Percentiles rank a stretch among this genome's conserved stretches.
phyloP scores from a whole-genome alignment of 1,140 invertebrate species.

The Zaprionus tsacasi region DNA sequence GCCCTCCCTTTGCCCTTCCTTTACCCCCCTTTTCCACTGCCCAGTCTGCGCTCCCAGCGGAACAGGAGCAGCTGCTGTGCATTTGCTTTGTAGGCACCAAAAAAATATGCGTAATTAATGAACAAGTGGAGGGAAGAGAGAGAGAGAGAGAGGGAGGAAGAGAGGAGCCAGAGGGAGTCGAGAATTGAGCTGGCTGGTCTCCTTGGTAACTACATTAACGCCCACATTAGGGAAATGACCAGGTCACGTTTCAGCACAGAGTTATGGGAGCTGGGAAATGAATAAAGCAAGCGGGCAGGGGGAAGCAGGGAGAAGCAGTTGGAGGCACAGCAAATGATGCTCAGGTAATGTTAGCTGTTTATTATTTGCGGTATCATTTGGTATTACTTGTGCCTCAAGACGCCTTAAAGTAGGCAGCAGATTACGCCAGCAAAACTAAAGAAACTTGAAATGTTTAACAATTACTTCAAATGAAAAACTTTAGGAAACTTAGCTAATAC shows the following conservation, averaged over 20 bases:
- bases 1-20: background rate
- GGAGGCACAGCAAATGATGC: background rate
- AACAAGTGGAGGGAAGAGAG: background rate
- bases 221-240: constrained; percentile 67
- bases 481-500: too few species aligned
- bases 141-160: background rate
- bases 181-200: constrained; percentile 36
- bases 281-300: background rate
- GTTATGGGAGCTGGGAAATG: constrained; percentile 22
- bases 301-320: background rate
- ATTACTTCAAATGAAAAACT: too few species aligned
- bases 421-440: background rate
- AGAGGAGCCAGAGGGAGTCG: background rate
- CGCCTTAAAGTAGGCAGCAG: constrained; percentile 19
- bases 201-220: constrained; percentile 70
- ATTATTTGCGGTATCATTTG: constrained; percentile 11
- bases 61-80: constrained; percentile 15
- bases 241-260: constrained; percentile 1
- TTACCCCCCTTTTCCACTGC: background rate
- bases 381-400: background rate
- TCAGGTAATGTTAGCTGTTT: constrained; percentile 12
- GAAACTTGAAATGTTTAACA: too few species aligned
- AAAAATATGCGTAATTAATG: constrained; percentile 69
- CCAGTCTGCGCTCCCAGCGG: constrained; percentile 2
- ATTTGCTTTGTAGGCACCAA: constrained; percentile 14